Base-by-base conservation (phyloP, 2,888 invertebrate genomes). In the Ditylenchus weischeri region DNA sequence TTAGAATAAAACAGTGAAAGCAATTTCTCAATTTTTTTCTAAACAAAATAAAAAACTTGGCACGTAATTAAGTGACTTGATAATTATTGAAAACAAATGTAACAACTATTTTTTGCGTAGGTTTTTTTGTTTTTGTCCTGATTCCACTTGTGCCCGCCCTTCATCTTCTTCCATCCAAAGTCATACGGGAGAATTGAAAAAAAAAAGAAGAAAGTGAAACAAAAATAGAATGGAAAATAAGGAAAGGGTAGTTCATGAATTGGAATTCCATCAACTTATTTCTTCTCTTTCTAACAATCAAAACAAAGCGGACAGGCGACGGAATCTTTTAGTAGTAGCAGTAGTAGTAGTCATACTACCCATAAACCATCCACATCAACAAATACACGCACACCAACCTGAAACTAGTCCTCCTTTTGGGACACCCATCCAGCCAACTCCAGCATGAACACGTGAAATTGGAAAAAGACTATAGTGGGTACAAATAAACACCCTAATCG, bases 171-270 rank as follows among this genome's bases (percentile, higher is more conserved):
- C 43, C 43, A 43, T 43, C 15, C 43, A 43, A 54, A 54, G 54
- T 54, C 54, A 54, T 54, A 54, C 54, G 54, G 54, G 54, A 54
- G n/a, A 54, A 54, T 29, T 23, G 23, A 54, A 54, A 54, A 54
- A 54, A 54, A 54, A 29, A 29, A 29, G 29, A 29, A 29, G 29
- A 29, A 54, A 54, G 54, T 54, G 13, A 54, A 54, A 54, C n/a
- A 7, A 54, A 54, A 54, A 54, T 11, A 54, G 54, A 54, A 54
- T 23, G 54, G 43, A 43, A 43, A 43, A 43, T 43, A 43, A 43
- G 54, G 54, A 54, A 54, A 54, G 13, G 13, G 54, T 11, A 21
- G 29, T 54, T 54, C n/a, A 54, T 18, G n/a, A 54, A 54, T 29
- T 29, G 43, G 54, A 54, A 54, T 54, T 54, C 54, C 54, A 23